These are phyloP conservation scores for Clostera curtula DNA, from an alignment of 2,888 invertebrate species.

Conservation along the genomic window DNA sequence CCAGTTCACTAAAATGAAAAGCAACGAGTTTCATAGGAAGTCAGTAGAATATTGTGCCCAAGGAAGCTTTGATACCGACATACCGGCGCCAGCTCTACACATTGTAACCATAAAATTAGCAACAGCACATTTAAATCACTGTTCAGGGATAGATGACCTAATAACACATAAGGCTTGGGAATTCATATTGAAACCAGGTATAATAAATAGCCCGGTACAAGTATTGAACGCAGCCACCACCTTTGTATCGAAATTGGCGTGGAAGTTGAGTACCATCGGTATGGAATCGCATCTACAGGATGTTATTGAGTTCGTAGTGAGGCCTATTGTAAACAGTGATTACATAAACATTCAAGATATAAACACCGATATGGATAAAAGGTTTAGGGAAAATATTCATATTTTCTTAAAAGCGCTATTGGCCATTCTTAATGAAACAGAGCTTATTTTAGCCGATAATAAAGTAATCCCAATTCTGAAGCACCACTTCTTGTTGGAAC, in stretches of 20 bases:
- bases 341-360: slow-evolving; percentile 15
- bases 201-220: slow-evolving; percentile 12
- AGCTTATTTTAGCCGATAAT: slow-evolving; percentile 18
- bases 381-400: slow-evolving; percentile 17
- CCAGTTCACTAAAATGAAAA: slow-evolving; percentile 30
- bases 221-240: slow-evolving; percentile 20
- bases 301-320: slow-evolving; percentile 21
- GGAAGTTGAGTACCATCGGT: slow-evolving; percentile 26
- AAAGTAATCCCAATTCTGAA: slow-evolving; percentile 19
- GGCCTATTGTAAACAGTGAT: slow-evolving; percentile 21
- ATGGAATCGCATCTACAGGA: slow-evolving; percentile 24
- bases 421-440: slow-evolving; percentile 19
- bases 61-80: slow-evolving; percentile 11
- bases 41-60: slow-evolving; percentile 13
- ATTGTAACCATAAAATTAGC: slow-evolving; percentile 21
- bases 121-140: slow-evolving; percentile 22
- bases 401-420: slow-evolving; percentile 18
- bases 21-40: slow-evolving; percentile 17
- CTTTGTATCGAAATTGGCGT: slow-evolving; percentile 25
- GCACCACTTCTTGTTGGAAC: slow-evolving; percentile 13
- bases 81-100: slow-evolving; percentile 15
- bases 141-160: slow-evolving; percentile 24
- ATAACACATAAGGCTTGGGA: slow-evolving; percentile 24
- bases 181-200: slow-evolving; percentile 13
- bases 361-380: slow-evolving; percentile 19